These are phyloP conservation scores for Stenichneumon culpator DNA, from an alignment of 2,888 invertebrate species.

Conservation along the genomic window DNA sequence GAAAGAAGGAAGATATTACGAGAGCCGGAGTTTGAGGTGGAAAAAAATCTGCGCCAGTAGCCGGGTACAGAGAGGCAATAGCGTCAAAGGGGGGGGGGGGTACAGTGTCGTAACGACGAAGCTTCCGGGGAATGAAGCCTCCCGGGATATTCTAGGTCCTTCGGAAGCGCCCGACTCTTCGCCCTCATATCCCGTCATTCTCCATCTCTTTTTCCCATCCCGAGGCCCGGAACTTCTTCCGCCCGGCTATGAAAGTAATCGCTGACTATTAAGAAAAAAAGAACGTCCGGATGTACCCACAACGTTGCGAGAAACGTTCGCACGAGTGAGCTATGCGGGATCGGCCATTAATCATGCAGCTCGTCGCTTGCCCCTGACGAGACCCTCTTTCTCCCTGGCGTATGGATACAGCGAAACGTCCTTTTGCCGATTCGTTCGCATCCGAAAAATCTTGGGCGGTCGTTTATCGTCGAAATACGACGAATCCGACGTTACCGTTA, in stretches of 20 bases:
- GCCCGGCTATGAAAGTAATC: slow-evolving; percentile 63
- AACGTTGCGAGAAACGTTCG: slow-evolving; percentile 51
- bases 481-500: not conserved
- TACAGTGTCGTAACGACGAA: slow-evolving; percentile 32
- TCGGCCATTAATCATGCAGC: slow-evolving; percentile 69
- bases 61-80: slow-evolving; percentile 4
- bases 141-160: not conserved
- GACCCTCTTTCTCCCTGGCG: not conserved
- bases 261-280: slow-evolving; percentile 71
- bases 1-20: slow-evolving; percentile 50
- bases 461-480: not conserved
- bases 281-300: slow-evolving; percentile 63
- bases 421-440: not conserved
- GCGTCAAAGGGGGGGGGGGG: not conserved
- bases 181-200: slow-evolving; percentile 53
- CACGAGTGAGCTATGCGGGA: slow-evolving; percentile 67
- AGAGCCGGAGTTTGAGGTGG: slow-evolving; percentile 32
- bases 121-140: slow-evolving; percentile 26
- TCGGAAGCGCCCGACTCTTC: slow-evolving; percentile 17
- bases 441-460: not conserved
- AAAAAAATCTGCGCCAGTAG: slow-evolving; percentile 4
- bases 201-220: slow-evolving; percentile 4
- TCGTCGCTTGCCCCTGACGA: slow-evolving; percentile 16
- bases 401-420: not conserved
- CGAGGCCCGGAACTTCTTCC: slow-evolving; percentile 6